A percentile compares a stretch with the other conserved stretches of the same genome.
Conservation (phyloP, 2,888 invertebrate species). For the Dendrolimus houi region DNA sequence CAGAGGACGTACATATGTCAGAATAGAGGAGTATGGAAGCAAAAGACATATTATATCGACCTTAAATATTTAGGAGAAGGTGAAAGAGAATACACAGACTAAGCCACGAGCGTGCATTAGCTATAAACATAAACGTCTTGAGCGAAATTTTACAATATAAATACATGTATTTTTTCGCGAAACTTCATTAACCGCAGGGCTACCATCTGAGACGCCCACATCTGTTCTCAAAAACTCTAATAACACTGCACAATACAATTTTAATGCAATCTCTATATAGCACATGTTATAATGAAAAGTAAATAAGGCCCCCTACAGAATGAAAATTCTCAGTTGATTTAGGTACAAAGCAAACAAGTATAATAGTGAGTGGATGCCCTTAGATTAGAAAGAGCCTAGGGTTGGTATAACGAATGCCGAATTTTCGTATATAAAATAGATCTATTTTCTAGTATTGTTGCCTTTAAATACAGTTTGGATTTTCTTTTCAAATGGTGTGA, state of each 20-base stretch:
- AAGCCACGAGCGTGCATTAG: too few species aligned
- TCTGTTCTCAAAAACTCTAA: slow-evolving; percentile 2
- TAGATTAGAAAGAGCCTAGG: slow-evolving; percentile 25
- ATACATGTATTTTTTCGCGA: too few species aligned
- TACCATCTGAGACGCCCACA: slow-evolving; percentile 5
- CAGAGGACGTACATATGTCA: too few species aligned
- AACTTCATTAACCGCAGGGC: neutral
- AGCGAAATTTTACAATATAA: too few species aligned
- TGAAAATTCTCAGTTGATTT: slow-evolving; percentile 29
- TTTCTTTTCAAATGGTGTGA: too few species aligned
- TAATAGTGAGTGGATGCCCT: slow-evolving; percentile 30
- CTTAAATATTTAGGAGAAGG: too few species aligned
- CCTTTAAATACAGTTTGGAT: too few species aligned
- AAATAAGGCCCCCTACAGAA: slow-evolving; percentile 25
- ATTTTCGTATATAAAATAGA: neutral
- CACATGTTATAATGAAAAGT: slow-evolving; percentile 44
- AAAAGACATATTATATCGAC: too few species aligned
- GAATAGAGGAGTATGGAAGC: too few species aligned
- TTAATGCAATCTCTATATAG: slow-evolving; percentile 19
- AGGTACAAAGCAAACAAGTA: slow-evolving; percentile 36
- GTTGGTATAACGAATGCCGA: neutral
- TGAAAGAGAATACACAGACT: too few species aligned
- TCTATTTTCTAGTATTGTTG: too few species aligned
- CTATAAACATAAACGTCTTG: too few species aligned
- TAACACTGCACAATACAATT: slow-evolving; percentile 14